Base-by-base conservation (phyloP, 2,888 invertebrate species). In the Hypomecis atomaria region DNA sequence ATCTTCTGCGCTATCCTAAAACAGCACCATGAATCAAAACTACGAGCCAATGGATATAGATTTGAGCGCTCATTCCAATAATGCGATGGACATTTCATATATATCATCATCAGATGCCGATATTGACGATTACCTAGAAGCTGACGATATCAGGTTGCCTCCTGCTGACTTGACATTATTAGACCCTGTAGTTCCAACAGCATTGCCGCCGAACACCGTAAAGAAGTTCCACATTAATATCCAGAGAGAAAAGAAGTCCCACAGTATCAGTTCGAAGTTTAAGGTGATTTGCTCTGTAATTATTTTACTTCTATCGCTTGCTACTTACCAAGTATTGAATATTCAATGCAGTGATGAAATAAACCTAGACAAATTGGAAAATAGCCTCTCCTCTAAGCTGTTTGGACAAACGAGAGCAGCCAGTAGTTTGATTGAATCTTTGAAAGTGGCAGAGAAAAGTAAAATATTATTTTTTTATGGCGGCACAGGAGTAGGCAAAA, bases 41-140 rank as follows among this genome's bases (percentile, higher is more conserved):
- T 85, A 68, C 70, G 92, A 92, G 70, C 90, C 92, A 7, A 92
- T 92, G 92, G 92, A 92, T 53, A 76, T 92, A 55, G 92, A 92
- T 75, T 60, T 84, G 54, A 92, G 91, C 75, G 67, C 70, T 53
- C 79, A 82, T 76, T 92, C 92, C 10, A 68, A 72, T 50, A 79
- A 70, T 66, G 79, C 78, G 33, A 87, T 87, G 85, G 89, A 90
- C 58, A 80, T 87, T 69, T 88, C 90, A 6, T 79, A 74, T 44
- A 73, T 71, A 66, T 82, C 82, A 8, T 56, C 56, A 5, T 61
- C 72, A 36, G 65, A 57, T 40, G 53, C 42, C 59, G 61, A 65
- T 42, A 50, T 65, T 8, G 65, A 59, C 11, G 54, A 40, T 10
- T 33, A 37, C 42, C 13, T 53, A 38, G 54, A 63, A 48, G 42